phyloP scores from a whole-genome alignment of 2,797 vertebrate species.

The Erpetoichthys calabaricus region DNA sequence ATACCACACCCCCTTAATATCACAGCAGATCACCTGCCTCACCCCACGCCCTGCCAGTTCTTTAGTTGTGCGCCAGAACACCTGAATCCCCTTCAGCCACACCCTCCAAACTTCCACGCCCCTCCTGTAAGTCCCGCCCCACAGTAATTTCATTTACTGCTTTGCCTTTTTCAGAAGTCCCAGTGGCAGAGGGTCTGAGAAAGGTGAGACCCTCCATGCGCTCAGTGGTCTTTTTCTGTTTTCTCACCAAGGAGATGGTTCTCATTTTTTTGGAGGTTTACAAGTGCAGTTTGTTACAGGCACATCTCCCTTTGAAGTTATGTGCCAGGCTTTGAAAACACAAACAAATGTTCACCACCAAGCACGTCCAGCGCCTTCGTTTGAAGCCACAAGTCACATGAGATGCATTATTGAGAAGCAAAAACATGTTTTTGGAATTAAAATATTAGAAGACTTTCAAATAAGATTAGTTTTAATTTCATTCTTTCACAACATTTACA shows the following conservation, averaged over 20 bases:
- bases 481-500: constrained; percentile 56
- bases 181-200: too few relatives aligned
- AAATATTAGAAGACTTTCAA: constrained; percentile 45
- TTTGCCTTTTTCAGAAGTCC: too few relatives aligned
- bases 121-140: too few relatives aligned
- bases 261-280: constrained; percentile 38
- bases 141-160: too few relatives aligned
- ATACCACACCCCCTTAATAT: too few relatives aligned
- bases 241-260: constrained; percentile 21
- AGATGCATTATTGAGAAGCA: constrained; percentile 39
- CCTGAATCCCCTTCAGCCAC: too few relatives aligned
- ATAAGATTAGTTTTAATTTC: constrained; percentile 53
- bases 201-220: too few relatives aligned
- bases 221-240: too few relatives aligned
- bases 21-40: too few relatives aligned
- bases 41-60: too few relatives aligned
- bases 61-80: too few relatives aligned
- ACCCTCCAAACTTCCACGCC: too few relatives aligned
- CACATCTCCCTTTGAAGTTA: constrained; percentile 46
- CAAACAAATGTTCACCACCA: constrained; percentile 62
- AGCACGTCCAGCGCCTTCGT: constrained; percentile 38
- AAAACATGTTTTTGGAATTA: constrained; percentile 58
- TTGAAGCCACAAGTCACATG: constrained; percentile 45
- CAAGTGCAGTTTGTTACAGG: constrained; percentile 30
- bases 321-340: constrained; percentile 43